Percentiles rank a stretch among this genome's conserved stretches.
These are phyloP conservation scores for Leptatherina wallacei DNA, from an alignment of 2,797 vertebrate genomes.

Conservation along the genomic window DNA sequence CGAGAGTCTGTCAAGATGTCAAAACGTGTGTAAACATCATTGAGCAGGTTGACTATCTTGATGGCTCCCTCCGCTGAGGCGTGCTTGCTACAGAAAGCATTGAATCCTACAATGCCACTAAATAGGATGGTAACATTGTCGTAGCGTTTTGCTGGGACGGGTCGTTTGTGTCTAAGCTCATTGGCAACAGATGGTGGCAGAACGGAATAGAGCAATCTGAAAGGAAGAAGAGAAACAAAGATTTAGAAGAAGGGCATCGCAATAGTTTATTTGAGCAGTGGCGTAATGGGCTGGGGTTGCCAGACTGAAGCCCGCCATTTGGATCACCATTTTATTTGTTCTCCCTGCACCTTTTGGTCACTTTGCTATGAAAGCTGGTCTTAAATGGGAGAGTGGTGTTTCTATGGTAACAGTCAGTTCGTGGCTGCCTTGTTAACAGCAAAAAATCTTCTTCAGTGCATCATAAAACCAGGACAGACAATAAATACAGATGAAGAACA, in stretches of 20 bases:
- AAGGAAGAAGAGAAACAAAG: conserved; percentile 22
- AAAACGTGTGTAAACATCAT: conserved; percentile 97
- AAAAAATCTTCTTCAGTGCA: conserved; percentile 71
- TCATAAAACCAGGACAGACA: conserved; percentile 49
- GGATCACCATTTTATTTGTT: conserved; percentile 61
- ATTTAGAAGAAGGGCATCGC: conserved; percentile 21
- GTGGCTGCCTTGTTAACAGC: conserved; percentile 70
- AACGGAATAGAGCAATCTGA: conserved; percentile 94
- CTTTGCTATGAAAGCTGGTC: conserved; percentile 66
- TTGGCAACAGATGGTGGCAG: conserved; percentile 97
- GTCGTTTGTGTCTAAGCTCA: conserved; percentile 96
- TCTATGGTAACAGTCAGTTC: conserved; percentile 78
- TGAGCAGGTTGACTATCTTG: conserved; percentile 98
- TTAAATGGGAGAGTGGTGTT: conserved; percentile 65
- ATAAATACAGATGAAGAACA: conserved; percentile 22
- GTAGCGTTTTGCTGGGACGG: conserved; percentile 95
- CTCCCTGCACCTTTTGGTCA: conserved; percentile 74
- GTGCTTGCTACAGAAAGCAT: conserved; percentile 96
- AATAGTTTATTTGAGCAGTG: conserved; percentile 12
- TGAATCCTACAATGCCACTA: conserved; percentile 98
- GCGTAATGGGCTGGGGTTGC: conserved; percentile 37
- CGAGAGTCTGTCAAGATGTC: conserved; percentile 97
- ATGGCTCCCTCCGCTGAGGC: conserved; percentile 98
- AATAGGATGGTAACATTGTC: conserved; percentile 98
- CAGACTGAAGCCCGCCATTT: conserved; percentile 41